Base-by-base conservation (phyloP, 1,140 invertebrate genomes). In the Caerostris darwini region DNA sequence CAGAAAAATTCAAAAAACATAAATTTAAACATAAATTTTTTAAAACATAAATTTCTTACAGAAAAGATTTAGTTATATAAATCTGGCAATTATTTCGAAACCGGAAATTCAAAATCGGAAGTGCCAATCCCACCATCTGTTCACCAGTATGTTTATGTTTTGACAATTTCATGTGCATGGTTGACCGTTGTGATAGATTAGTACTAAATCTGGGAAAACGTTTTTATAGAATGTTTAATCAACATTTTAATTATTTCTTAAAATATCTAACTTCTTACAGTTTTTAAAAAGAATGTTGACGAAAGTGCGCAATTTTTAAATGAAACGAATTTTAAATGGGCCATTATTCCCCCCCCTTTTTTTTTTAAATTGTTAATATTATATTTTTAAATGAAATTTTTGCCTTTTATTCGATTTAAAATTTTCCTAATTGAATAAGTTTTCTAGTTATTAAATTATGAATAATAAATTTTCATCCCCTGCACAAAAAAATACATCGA, bases 71-170 rank as follows among this genome's bases (percentile, higher is more conserved):
- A 34, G 34, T 34, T 34, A 34, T 34, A 34, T 34, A 34, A 34
- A 77, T 77, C 71, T 77, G 71, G 71, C 71, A 77, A 77, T 77
- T 34, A 50, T 5, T 53, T 53, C 5, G 10, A 4, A 57, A 90
- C 53, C 88, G 88, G 88, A 90, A 69, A 90, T 77, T 90, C 10
- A 69, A 90, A 71, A 56, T 61, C 88, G 88, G 88, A 90, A 90
- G 88, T 77, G 53, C n/a, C 67, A n/a, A 64, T 86, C 53, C 12
- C 8, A 50, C n/a, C 17, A 19, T 58, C 83, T 85, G 54, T 85
- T 85, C 12, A 64, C 12, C n/a, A 14, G 12, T 82, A 14, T 88
- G 86, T 88, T 88, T 53, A 88, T 88, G 61, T 61, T 61, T 10
- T 88, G 50, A 34, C 50, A 14, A 54, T n/a, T 50, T 67, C 59